phyloP scores from a whole-genome alignment of 2,797 vertebrate species.

The Tapirus indicus region DNA sequence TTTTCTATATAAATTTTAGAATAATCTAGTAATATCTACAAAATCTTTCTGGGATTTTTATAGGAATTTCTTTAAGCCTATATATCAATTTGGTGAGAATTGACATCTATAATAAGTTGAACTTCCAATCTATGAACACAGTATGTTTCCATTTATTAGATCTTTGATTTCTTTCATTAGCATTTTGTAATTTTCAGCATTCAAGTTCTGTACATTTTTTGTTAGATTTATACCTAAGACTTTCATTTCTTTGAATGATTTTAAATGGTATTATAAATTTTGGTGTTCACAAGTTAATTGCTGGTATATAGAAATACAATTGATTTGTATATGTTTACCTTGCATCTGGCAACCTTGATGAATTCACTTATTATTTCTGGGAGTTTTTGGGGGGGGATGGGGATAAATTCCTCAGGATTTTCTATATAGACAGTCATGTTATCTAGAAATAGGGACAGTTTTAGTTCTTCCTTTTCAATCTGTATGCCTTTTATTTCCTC shows the following conservation, averaged over 20 bases:
- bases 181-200: not conserved
- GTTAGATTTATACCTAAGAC: not conserved
- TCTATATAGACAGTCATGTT: not conserved
- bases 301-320: not conserved
- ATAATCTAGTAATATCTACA: not conserved
- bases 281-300: not conserved
- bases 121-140: not conserved
- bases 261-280: not conserved
- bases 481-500: not conserved
- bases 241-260: not conserved
- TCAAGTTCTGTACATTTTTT: not conserved
- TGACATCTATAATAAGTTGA: not conserved
- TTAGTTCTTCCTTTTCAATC: not conserved
- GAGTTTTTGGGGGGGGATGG: not conserved
- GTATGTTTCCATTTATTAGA: not conserved
- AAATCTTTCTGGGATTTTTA: not conserved
- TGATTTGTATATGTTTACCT: not conserved
- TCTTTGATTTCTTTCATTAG: not conserved
- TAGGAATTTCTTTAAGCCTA: not conserved
- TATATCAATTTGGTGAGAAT: not conserved
- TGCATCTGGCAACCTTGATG: not conserved
- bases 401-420: not conserved
- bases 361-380: constrained; percentile 3
- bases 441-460: not conserved
- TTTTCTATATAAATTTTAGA: not conserved